Conservation (phyloP, 2,113 vertebrate genomes). For the Ammodytes dubius region DNA sequence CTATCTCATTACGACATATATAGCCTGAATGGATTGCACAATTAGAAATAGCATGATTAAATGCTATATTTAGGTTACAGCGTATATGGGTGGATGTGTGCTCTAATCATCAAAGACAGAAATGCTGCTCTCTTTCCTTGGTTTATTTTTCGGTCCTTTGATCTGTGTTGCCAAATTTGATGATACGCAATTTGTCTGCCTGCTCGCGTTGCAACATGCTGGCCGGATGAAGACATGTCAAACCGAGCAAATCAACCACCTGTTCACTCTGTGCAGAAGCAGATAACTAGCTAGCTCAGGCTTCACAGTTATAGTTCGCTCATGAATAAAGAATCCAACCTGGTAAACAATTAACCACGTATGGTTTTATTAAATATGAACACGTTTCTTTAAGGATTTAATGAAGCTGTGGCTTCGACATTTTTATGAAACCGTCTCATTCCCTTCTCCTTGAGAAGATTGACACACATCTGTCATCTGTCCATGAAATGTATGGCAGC, state of each 20-base stretch:
- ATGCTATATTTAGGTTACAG: conserved; percentile 58
- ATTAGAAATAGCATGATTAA: conserved; percentile 66
- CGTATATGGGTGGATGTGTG: conserved; percentile 40
- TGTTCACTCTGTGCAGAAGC: conserved; percentile 31
- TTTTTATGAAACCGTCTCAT: not conserved
- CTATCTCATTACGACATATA: conserved; percentile 21
- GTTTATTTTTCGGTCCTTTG: conserved; percentile 67
- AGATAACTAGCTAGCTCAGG: conserved; percentile 42
- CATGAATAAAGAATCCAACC: conserved; percentile 17
- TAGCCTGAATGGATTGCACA: conserved; percentile 47
- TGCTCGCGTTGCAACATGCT: conserved; percentile 34
- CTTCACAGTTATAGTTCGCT: conserved; percentile 3
- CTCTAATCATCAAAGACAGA: conserved; percentile 68
- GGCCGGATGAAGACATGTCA: conserved; percentile 62
- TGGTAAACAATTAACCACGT: not conserved
- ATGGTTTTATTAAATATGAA: not conserved
- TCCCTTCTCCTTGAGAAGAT: not conserved
- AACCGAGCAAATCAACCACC: conserved; percentile 66
- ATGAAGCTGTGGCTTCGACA: not conserved
- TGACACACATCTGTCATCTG: not conserved
- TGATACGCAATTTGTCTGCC: conserved; percentile 60
- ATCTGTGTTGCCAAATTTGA: conserved; percentile 68
- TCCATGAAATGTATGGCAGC: not conserved
- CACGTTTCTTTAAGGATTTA: not conserved
- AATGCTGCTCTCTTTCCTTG: conserved; percentile 42